Evolutionary conservation across 2,888 invertebrate species (phyloP), one percentile per base, ranked within the genome.

Genomic region (Mesoligia furuncula): DNA sequence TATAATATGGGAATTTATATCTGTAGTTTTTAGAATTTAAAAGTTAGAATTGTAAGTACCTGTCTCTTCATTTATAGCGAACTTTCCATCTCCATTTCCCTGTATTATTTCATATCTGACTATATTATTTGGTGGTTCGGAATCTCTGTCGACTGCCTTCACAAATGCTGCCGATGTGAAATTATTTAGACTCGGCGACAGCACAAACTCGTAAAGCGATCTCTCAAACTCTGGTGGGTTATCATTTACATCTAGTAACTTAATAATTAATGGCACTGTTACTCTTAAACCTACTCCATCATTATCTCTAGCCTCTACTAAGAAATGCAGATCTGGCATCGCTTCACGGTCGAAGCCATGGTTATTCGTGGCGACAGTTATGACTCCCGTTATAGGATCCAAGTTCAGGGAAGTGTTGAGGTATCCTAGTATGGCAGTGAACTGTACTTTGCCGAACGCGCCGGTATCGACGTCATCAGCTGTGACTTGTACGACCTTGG

Each of bases 221-320:
- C 98, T 98, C 85, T 98, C 98, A 92, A 99, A 99, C 81, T 97
- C 96, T 61, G 99, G 99, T 75, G 98, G 97, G 95, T 99, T 98
- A 95, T 99, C 99, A 94, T 99, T 99, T 76, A 98, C 98, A 95
- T 98, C 98, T 90, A 98, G 95, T 87, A 99, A 95, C 95, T 98
- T 98, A 90, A 99, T 97, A 88, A 98, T 97, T 87, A 99, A 97
- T 89, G 98, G 97, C 89, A 98, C 97, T 86, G 98, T 98, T 66
- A 98, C 98, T 88, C 97, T 97, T 92, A 98, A 98, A 78, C 99
- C 99, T 89, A 97, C 97, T 74, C 99, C 98, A 89, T 98, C 98
- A 92, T 98, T 98, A 95, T 99, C 99, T 86, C 98, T 97, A 81
- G 99, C 99, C 96, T 98, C 98, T 83, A 99, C 98, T 91, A 98